Conservation (phyloP, 92 coral and sea anemone genomes). For the Siderastrea siderea region DNA sequence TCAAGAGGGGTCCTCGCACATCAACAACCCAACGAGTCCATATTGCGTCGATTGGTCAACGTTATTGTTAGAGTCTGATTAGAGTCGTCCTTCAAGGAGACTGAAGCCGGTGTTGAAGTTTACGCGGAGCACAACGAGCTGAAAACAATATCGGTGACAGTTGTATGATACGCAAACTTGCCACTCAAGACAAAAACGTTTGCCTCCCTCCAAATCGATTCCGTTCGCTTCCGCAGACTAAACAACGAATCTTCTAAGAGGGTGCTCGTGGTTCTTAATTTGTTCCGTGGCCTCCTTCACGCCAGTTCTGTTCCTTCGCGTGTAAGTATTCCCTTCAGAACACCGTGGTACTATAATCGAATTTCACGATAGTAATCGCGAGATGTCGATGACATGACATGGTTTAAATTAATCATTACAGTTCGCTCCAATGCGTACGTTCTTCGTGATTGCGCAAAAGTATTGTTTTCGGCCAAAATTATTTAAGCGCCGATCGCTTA, state of each 20-base stretch:
- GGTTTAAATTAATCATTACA: constrained; percentile 87
- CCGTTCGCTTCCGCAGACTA: constrained; percentile 27
- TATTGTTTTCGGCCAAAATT: constrained; percentile 34
- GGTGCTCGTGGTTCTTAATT: neutral
- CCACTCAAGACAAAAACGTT: constrained; percentile 23
- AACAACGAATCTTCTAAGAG: constrained; percentile 4
- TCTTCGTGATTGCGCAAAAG: constrained; percentile 59
- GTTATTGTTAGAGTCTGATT: neutral
- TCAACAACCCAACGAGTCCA: constrained; percentile 31
- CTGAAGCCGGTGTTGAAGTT: constrained; percentile 2
- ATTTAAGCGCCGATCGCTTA: constrained; percentile 27
- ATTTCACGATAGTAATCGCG: constrained; percentile 78
- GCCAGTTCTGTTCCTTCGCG: constrained; percentile 9
- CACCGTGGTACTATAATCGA: constrained; percentile 71
- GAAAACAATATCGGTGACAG: constrained; percentile 43
- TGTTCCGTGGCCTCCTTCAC: constrained; percentile 15
- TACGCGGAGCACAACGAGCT: constrained; percentile 25
- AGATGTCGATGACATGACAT: constrained; percentile 82
- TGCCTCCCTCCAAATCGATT: constrained; percentile 31
- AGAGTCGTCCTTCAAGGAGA: constrained; percentile 4
- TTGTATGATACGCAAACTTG: constrained; percentile 35
- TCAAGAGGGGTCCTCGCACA: constrained; percentile 39
- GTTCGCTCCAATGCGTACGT: constrained; percentile 65
- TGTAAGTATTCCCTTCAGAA: neutral
- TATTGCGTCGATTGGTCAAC: constrained; percentile 10